These are phyloP conservation scores for Deroptyus accipitrinus DNA, from an alignment of 2,113 vertebrate genomes.

Conservation along the genomic window DNA sequence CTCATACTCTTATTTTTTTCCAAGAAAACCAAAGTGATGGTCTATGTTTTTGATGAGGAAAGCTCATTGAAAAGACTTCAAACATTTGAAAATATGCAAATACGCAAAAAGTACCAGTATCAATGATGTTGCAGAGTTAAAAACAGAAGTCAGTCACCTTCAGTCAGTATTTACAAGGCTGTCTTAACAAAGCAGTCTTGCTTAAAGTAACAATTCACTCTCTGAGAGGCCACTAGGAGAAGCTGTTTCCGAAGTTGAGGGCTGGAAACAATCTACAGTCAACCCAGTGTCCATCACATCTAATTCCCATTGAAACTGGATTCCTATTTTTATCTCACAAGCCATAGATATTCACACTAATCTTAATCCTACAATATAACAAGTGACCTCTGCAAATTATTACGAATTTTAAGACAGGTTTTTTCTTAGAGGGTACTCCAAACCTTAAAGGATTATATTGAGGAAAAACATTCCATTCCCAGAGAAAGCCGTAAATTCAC, in stretches of 20 bases:
- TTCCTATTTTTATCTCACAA: background rate
- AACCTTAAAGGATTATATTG: background rate
- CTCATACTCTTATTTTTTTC: background rate
- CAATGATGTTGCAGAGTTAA: background rate
- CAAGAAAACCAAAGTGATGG: background rate
- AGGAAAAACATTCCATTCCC: background rate
- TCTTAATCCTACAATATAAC: background rate
- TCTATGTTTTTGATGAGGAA: background rate
- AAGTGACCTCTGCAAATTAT: background rate
- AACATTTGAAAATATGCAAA: background rate
- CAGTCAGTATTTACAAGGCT: background rate
- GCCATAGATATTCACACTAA: background rate
- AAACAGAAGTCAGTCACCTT: background rate
- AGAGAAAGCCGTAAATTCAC: background rate
- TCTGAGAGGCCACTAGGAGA: conserved; percentile 33
- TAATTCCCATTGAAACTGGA: background rate
- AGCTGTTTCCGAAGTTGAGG: conserved; percentile 42
- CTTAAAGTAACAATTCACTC: background rate
- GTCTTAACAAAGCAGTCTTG: background rate
- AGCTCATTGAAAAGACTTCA: background rate
- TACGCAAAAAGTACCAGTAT: background rate
- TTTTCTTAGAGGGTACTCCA: background rate
- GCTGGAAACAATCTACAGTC: background rate
- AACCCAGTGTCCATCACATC: background rate
- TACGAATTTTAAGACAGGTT: background rate